phyloP scores from a whole-genome alignment of 2,797 vertebrate species.

The Sciaenops ocellatus region DNA sequence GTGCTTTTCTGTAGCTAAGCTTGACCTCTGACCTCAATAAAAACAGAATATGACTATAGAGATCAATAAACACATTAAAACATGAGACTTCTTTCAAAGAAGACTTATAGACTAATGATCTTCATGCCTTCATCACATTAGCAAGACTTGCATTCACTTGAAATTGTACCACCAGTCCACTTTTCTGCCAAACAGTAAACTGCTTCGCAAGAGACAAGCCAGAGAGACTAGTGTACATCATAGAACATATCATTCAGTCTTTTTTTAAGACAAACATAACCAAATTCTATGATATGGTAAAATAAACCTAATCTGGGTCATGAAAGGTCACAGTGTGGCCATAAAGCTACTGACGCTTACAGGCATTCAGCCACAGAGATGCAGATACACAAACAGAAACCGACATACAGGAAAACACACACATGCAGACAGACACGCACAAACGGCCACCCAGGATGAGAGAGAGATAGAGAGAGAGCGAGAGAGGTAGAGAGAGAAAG shows the following conservation, averaged over 20 bases:
- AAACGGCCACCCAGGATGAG: constrained; percentile 84
- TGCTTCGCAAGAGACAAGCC: not conserved
- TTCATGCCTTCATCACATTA: not conserved
- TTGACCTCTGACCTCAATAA: constrained; percentile 59
- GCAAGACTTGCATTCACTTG: not conserved
- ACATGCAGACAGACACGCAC: constrained; percentile 46
- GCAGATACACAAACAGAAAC: constrained; percentile 51
- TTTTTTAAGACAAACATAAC: constrained; percentile 10
- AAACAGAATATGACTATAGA: constrained; percentile 16
- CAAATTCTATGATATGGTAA: constrained; percentile 22
- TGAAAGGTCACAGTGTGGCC: constrained; percentile 38
- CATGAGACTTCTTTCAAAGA: constrained; percentile 12
- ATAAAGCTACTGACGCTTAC: constrained; percentile 33
- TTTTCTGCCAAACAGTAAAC: constrained; percentile 10
- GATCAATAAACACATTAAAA: constrained; percentile 41
- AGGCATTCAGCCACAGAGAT: constrained; percentile 28
- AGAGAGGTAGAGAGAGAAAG: constrained; percentile 53
- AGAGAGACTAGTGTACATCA: constrained; percentile 4
- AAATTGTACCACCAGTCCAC: constrained; percentile 9
- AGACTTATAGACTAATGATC: not conserved
- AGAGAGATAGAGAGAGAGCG: constrained; percentile 52
- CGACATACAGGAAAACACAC: constrained; percentile 44
- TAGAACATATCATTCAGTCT: constrained; percentile 11
- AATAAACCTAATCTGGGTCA: constrained; percentile 46
- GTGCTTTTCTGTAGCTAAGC: constrained; percentile 36